These are phyloP conservation scores for Tetragonisca angustula DNA, from an alignment of 2,888 invertebrate species.

Conservation along the genomic window DNA sequence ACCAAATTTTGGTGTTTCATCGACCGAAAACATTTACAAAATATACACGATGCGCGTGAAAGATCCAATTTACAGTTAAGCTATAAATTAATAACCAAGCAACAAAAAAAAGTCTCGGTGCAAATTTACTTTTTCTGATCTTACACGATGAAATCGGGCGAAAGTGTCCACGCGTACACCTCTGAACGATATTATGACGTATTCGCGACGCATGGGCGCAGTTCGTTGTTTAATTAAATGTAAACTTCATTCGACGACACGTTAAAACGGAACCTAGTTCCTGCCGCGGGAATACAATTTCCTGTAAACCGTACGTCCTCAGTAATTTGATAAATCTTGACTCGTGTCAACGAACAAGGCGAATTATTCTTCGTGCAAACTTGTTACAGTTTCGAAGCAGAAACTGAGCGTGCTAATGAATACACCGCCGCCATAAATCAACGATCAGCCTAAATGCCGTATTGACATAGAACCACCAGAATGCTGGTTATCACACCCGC, in stretches of 20 bases:
- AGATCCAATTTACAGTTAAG: too few species aligned
- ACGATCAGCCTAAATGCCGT: conserved; percentile 3
- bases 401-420: neutral
- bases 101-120: too few species aligned
- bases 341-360: neutral
- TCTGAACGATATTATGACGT: neutral
- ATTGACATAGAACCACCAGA: neutral
- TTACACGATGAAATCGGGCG: too few species aligned
- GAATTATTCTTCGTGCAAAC: neutral
- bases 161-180: too few species aligned
- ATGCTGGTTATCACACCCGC: neutral
- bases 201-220: neutral
- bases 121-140: too few species aligned
- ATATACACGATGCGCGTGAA: too few species aligned
- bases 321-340: neutral
- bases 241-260: neutral
- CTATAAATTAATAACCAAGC: too few species aligned
- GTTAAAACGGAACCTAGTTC: neutral
- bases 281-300: neutral
- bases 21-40: too few species aligned
- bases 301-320: neutral
- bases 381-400: neutral
- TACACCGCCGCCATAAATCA: conserved; percentile 3
- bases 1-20: too few species aligned
- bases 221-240: neutral